A percentile compares a stretch with the other conserved stretches of the same genome.
phyloP scores from a whole-genome alignment of 1,140 invertebrate genomes.

The Panagrolaimus sp. region DNA sequence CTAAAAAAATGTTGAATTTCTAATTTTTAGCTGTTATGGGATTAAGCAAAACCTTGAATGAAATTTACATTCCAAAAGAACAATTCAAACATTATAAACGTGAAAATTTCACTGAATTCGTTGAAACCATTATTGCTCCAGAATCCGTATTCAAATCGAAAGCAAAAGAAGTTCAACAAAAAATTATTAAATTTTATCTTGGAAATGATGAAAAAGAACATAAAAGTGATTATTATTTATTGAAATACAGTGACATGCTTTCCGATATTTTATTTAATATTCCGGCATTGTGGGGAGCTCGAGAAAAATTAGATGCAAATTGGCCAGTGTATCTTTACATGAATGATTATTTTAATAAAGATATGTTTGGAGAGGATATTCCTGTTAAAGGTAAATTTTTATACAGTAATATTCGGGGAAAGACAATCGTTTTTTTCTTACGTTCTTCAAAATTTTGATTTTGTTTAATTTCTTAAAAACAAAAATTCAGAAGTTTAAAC shows the following conservation, averaged over 20 bases:
- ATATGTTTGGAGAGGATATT: conserved; percentile 25
- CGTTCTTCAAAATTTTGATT: too few species aligned
- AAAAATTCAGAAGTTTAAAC: too few species aligned
- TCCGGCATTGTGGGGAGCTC: not conserved
- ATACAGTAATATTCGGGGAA: too few species aligned
- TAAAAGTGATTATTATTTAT: not conserved
- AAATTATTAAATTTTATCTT: conserved; percentile 27
- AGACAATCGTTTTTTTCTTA: too few species aligned
- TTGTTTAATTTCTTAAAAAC: too few species aligned
- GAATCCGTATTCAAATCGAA: conserved; percentile 11
- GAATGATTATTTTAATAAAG: conserved; percentile 29
- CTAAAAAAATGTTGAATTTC: not conserved
- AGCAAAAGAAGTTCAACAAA: conserved; percentile 13
- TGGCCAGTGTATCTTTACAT: conserved; percentile 32
- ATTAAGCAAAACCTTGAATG: not conserved
- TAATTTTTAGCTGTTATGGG: not conserved
- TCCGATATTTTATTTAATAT: conserved; percentile 18
- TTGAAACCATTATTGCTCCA: not conserved
- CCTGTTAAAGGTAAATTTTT: conserved; percentile 30
- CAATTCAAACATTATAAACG: not conserved
- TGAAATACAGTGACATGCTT: not conserved
- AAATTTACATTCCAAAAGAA: not conserved
- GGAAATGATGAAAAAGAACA: not conserved
- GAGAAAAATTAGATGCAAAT: conserved; percentile 13
- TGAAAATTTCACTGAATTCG: not conserved